These are phyloP conservation scores for Drosophila takahashii DNA, from an alignment of 1,140 invertebrate genomes.

Conservation along the genomic window DNA sequence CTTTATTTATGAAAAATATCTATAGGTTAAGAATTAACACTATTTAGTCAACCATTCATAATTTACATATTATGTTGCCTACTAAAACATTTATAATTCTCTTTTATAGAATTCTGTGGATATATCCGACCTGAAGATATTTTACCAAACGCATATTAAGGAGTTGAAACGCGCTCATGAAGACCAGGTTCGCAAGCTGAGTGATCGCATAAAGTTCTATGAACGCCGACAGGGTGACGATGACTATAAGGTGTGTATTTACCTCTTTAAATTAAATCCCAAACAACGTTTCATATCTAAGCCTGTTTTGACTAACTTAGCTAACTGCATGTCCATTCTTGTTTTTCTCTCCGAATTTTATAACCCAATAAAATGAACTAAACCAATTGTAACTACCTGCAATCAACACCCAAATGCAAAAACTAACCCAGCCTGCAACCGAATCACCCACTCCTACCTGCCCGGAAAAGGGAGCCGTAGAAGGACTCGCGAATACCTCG, in stretches of 20 bases:
- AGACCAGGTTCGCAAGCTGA: slow-evolving; percentile 66
- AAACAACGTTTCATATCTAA: not conserved
- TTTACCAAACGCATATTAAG: slow-evolving; percentile 77
- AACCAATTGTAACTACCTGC: slow-evolving; percentile 65
- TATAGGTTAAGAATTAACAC: too few species aligned
- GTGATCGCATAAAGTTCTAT: slow-evolving; percentile 67
- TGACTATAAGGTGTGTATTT: slow-evolving; percentile 73
- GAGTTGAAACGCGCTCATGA: slow-evolving; percentile 67
- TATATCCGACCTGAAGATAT: slow-evolving; percentile 66
- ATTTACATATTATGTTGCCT: not conserved
- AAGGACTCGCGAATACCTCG: slow-evolving; percentile 53
- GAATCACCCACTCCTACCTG: slow-evolving; percentile 59
- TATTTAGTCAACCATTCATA: not conserved
- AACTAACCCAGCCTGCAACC: slow-evolving; percentile 55
- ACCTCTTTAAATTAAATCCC: too few species aligned
- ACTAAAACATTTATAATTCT: not conserved
- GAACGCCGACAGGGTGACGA: slow-evolving; percentile 74
- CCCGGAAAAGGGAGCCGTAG: slow-evolving; percentile 6
- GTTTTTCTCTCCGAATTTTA: slow-evolving; percentile 46
- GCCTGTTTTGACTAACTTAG: slow-evolving; percentile 47
- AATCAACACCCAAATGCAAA: slow-evolving; percentile 20
- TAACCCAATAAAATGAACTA: slow-evolving; percentile 65
- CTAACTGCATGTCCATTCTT: slow-evolving; percentile 70
- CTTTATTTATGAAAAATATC: too few species aligned
- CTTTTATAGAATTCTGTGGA: slow-evolving; percentile 45